Conservation (phyloP, 2,888 invertebrate genomes). For the Campoplex capitator region DNA sequence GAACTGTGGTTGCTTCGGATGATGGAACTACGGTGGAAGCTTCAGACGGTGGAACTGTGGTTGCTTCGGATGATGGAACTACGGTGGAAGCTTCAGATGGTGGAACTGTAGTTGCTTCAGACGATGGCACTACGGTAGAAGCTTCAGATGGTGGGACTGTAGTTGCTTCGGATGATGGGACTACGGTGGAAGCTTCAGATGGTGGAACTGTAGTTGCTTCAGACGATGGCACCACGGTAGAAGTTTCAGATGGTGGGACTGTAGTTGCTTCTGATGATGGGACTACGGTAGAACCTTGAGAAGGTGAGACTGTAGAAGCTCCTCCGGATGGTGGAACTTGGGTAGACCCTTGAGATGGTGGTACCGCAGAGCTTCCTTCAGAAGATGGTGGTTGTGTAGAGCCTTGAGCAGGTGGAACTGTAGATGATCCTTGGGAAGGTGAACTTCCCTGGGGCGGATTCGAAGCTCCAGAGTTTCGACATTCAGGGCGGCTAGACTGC, state of each 20-base stretch:
- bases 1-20: too few relatives aligned
- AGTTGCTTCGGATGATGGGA: neutral
- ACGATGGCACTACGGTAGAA: slow-evolving; percentile 23
- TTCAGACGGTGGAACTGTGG: too few relatives aligned
- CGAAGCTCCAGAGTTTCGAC: neutral
- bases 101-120: neutral
- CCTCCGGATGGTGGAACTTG: too few relatives aligned
- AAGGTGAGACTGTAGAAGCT: too few relatives aligned
- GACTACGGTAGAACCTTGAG: slow-evolving; percentile 20
- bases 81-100: neutral
- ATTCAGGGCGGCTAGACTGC: slow-evolving; percentile 53
- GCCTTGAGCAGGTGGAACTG: too few relatives aligned
- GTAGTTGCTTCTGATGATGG: neutral
- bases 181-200: neutral
- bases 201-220: neutral
- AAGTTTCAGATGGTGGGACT: neutral
- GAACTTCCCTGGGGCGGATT: neutral
- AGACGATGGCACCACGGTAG: neutral
- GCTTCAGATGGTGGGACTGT: neutral
- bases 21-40: too few relatives aligned
- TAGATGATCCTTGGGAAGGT: too few relatives aligned
- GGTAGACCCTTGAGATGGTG: too few relatives aligned
- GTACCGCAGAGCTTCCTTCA: too few relatives aligned
- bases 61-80: slow-evolving; percentile 3
- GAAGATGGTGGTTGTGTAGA: too few relatives aligned